Percentiles rank a stretch among this genome's conserved stretches.
Conservation (phyloP, 1,140 invertebrate genomes). For the Zaprionus camerounensis region DNA sequence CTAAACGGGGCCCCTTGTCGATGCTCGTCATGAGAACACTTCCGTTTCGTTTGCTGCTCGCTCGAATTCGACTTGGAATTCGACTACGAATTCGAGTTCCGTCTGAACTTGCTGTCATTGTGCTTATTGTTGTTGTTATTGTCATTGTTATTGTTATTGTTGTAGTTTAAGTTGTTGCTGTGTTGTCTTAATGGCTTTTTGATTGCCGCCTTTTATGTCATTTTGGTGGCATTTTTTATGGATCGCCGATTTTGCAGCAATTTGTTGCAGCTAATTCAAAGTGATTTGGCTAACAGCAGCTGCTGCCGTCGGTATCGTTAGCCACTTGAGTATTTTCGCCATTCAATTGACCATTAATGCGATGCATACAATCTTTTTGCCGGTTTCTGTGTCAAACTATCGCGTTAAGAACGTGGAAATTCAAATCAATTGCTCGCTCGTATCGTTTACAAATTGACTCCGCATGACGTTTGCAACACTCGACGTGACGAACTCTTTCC, state of each 20-base stretch:
- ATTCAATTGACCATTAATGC: slow-evolving; percentile 6
- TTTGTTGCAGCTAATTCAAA: slow-evolving; percentile 36
- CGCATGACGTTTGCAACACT: neutral
- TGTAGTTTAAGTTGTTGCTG: neutral
- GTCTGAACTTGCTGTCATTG: slow-evolving; percentile 26
- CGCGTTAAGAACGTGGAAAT: neutral
- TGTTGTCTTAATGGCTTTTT: slow-evolving; percentile 18
- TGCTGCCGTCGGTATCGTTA: slow-evolving; percentile 13
- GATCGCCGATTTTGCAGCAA: slow-evolving; percentile 16
- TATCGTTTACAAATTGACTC: neutral
- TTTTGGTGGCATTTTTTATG: slow-evolving; percentile 6
- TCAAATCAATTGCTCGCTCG: neutral
- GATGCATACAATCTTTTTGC: slow-evolving; percentile 2
- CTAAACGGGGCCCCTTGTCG: neutral
- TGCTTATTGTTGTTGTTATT: slow-evolving; percentile 1
- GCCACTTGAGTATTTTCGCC: neutral
- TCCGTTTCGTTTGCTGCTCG: slow-evolving; percentile 13
- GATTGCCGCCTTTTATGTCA: slow-evolving; percentile 33
- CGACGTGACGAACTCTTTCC: neutral
- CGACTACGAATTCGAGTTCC: neutral
- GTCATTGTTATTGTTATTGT: neutral
- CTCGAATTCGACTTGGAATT: neutral
- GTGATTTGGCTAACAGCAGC: slow-evolving; percentile 23
- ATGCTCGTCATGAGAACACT: slow-evolving; percentile 14
- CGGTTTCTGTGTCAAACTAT: neutral